These are phyloP conservation scores for Heliothis subflexa DNA, from an alignment of 1,140 invertebrate genomes.

Conservation along the genomic window DNA sequence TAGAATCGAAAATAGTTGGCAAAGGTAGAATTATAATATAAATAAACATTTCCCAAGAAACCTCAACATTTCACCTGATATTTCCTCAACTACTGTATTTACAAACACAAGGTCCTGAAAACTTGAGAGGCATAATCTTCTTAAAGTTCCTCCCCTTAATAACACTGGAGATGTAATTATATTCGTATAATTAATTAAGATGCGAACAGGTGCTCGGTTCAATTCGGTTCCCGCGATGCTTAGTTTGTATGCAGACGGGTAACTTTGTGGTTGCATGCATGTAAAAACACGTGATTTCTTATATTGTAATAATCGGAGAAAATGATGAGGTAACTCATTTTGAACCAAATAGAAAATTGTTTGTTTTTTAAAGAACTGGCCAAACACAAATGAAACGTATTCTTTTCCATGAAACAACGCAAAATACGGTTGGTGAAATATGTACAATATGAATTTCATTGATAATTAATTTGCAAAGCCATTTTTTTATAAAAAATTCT, in stretches of 20 bases:
- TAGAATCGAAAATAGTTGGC: not conserved
- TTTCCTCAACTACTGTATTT: not conserved
- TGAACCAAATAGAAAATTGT: too few relatives aligned
- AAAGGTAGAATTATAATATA: not conserved
- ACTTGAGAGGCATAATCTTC: constrained; percentile 43
- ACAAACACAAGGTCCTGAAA: constrained; percentile 39
- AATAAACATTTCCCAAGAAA: constrained; percentile 1
- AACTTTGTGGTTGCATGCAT: not conserved
- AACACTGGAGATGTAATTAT: constrained; percentile 45
- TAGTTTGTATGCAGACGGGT: constrained; percentile 6
- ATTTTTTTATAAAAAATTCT: too few relatives aligned
- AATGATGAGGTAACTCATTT: too few relatives aligned
- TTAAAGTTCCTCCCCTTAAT: constrained; percentile 44
- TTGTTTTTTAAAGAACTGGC: too few relatives aligned
- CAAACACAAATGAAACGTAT: too few relatives aligned
- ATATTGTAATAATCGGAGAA: too few relatives aligned
- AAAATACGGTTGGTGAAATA: too few relatives aligned
- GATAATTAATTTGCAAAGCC: too few relatives aligned
- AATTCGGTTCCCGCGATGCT: constrained; percentile 45
- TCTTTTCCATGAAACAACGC: too few relatives aligned
- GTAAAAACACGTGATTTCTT: too few relatives aligned
- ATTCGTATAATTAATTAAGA: constrained; percentile 47
- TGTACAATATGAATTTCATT: too few relatives aligned
- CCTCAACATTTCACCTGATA: not conserved
- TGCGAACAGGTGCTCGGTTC: constrained; percentile 34